These are phyloP conservation scores for Iguana delicatissima DNA, from an alignment of 2,797 vertebrate genomes.

Conservation along the genomic window DNA sequence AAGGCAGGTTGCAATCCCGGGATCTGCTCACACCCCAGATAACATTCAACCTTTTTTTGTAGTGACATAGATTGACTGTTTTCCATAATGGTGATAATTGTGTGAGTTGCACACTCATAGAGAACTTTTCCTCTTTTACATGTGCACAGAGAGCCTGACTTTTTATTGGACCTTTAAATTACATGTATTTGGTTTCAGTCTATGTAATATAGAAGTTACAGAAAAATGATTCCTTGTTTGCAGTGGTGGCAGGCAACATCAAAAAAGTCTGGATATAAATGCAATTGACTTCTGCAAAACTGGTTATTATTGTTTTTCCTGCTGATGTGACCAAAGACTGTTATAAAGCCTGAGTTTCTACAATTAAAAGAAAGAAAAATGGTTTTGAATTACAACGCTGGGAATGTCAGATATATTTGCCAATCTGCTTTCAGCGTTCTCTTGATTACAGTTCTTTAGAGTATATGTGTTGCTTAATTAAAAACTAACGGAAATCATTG, in stretches of 20 bases:
- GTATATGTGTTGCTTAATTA: constrained; percentile 61
- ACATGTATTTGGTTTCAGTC: neutral
- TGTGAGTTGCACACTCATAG: too few relatives aligned
- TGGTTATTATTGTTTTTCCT: neutral
- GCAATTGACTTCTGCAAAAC: neutral
- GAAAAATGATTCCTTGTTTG: neutral
- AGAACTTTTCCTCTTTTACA: too few relatives aligned
- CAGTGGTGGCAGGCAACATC: neutral
- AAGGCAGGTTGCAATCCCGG: too few relatives aligned
- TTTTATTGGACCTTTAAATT: neutral
- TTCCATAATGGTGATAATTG: too few relatives aligned
- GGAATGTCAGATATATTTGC: neutral
- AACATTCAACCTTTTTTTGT: too few relatives aligned
- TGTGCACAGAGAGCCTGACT: neutral
- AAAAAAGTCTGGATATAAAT: neutral
- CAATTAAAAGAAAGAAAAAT: too few relatives aligned
- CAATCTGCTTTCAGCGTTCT: neutral
- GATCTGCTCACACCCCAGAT: too few relatives aligned
- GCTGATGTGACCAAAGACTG: neutral
- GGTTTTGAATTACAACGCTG: neutral
- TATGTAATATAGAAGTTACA: neutral
- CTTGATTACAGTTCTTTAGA: constrained; percentile 42
- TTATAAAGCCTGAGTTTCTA: neutral
- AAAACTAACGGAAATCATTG: constrained; percentile 62
- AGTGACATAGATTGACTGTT: too few relatives aligned